Evolutionary conservation across 2,797 vertebrate genomes (phyloP).

Genomic region (Enoplosus armatus): DNA sequence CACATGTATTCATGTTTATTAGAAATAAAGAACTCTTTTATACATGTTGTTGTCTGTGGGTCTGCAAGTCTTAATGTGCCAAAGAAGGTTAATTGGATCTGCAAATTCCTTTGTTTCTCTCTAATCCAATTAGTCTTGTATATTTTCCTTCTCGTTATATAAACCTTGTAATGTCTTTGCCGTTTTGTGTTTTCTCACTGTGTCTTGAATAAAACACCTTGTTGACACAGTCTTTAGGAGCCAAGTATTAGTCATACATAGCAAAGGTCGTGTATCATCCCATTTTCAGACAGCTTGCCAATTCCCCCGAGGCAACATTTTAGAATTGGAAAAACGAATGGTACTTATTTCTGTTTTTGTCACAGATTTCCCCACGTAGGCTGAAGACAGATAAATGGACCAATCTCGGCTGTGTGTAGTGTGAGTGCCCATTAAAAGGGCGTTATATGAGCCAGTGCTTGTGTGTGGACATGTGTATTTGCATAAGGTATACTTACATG

Average conservation of each 20-base stretch:
- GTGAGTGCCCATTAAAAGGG: constrained; percentile 42
- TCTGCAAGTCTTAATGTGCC: constrained; percentile 37
- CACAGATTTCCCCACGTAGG: constrained; percentile 42
- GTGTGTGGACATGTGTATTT: constrained; percentile 44
- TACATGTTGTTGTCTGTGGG: constrained; percentile 56
- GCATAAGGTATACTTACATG: constrained; percentile 54
- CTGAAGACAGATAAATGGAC: constrained; percentile 59
- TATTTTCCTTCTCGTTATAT: constrained; percentile 48
- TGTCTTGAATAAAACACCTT: constrained; percentile 75
- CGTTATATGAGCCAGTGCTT: constrained; percentile 23
- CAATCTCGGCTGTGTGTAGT: constrained; percentile 28
- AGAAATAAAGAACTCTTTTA: constrained; percentile 88
- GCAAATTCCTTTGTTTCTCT: constrained; percentile 44
- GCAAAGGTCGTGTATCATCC: constrained; percentile 68
- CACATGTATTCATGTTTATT: constrained; percentile 81
- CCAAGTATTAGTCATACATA: constrained; percentile 73
- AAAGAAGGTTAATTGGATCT: constrained; percentile 28
- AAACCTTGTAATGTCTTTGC: constrained; percentile 60
- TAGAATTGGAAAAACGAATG: constrained; percentile 66
- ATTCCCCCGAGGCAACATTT: constrained; percentile 63
- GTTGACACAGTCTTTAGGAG: constrained; percentile 69
- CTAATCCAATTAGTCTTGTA: constrained; percentile 55
- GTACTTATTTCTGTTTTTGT: constrained; percentile 66
- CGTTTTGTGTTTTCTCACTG: constrained; percentile 62
- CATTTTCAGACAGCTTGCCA: constrained; percentile 69